phyloP scores from a whole-genome alignment of 2,888 invertebrate genomes.

The Drosophila melanocephala region DNA sequence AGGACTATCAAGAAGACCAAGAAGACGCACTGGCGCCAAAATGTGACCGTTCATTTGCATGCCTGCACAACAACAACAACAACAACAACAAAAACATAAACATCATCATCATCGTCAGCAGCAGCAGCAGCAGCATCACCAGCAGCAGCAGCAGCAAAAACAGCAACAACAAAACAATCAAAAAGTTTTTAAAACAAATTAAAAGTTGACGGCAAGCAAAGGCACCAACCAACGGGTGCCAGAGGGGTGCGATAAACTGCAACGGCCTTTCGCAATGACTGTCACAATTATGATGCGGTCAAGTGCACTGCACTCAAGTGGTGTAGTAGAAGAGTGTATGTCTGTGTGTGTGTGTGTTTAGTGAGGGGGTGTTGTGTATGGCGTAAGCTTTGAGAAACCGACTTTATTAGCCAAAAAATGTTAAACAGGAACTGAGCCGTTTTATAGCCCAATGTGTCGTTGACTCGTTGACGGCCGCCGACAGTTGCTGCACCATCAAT shows the following conservation, averaged over 20 bases:
- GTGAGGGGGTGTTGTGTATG: neutral
- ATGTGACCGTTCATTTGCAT: conserved; percentile 66
- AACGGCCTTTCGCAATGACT: conserved; percentile 58
- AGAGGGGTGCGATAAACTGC: conserved; percentile 38
- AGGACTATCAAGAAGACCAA: conserved; percentile 24
- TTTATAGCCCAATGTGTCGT: conserved; percentile 51
- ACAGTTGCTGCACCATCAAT: conserved; percentile 16
- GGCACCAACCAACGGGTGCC: neutral
- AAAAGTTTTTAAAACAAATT: conserved; percentile 81
- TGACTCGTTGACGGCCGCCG: conserved; percentile 31
- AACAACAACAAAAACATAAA: conserved; percentile 25
- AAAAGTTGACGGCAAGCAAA: conserved; percentile 70
- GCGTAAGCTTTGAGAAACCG: conserved; percentile 20
- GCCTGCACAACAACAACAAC: conserved; percentile 40
- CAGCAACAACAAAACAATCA: conserved; percentile 67
- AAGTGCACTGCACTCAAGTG: conserved; percentile 65
- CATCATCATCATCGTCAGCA: neutral
- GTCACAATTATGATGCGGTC: conserved; percentile 74
- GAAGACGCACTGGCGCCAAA: conserved; percentile 51
- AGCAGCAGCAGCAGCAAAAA: conserved; percentile 20
- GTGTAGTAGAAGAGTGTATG: conserved; percentile 10
- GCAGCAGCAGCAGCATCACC: conserved; percentile 10
- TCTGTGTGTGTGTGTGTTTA: too few species aligned
- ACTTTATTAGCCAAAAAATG: conserved; percentile 53
- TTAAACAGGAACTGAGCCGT: conserved; percentile 47